Conservation (phyloP, 2,888 invertebrate species). For the Cynaeus angustus region DNA sequence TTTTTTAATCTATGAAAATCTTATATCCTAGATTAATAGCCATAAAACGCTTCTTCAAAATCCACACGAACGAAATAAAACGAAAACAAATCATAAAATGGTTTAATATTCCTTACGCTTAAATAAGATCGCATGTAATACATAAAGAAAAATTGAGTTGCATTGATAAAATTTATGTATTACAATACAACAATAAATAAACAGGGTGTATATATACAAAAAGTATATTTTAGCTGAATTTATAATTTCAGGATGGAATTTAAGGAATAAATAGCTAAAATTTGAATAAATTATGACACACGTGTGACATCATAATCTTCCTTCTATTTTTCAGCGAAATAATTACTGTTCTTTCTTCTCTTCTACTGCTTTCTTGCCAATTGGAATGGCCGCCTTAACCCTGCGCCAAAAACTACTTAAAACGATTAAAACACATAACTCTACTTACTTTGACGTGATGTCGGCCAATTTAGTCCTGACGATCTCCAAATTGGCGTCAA, state of each 20-base stretch:
- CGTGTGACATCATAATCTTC: slow-evolving; percentile 28
- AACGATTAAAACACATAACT: neutral
- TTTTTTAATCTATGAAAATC: slow-evolving; percentile 39
- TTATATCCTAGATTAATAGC: slow-evolving; percentile 48
- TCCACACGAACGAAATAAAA: slow-evolving; percentile 45
- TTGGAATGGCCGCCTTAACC: slow-evolving; percentile 90
- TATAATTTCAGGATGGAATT: slow-evolving; percentile 59
- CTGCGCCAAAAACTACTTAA: slow-evolving; percentile 71
- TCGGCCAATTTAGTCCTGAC: slow-evolving; percentile 91
- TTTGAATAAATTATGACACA: slow-evolving; percentile 55
- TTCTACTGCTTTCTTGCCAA: slow-evolving; percentile 90
- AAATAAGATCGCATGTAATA: slow-evolving; percentile 54
- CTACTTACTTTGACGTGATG: slow-evolving; percentile 89
- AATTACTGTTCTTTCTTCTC: slow-evolving; percentile 86
- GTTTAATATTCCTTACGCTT: slow-evolving; percentile 49
- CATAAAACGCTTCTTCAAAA: slow-evolving; percentile 25
- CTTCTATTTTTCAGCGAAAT: slow-evolving; percentile 14
- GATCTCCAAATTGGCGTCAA: slow-evolving; percentile 92
- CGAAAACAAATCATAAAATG: slow-evolving; percentile 55
- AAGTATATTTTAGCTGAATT: slow-evolving; percentile 54
- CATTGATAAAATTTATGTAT: slow-evolving; percentile 60
- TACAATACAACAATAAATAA: slow-evolving; percentile 57
- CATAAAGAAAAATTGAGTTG: slow-evolving; percentile 52
- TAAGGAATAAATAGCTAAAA: slow-evolving; percentile 55
- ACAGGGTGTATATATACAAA: slow-evolving; percentile 52